Conservation (phyloP, 2,113 vertebrate genomes). For the Chaetura pelagica region DNA sequence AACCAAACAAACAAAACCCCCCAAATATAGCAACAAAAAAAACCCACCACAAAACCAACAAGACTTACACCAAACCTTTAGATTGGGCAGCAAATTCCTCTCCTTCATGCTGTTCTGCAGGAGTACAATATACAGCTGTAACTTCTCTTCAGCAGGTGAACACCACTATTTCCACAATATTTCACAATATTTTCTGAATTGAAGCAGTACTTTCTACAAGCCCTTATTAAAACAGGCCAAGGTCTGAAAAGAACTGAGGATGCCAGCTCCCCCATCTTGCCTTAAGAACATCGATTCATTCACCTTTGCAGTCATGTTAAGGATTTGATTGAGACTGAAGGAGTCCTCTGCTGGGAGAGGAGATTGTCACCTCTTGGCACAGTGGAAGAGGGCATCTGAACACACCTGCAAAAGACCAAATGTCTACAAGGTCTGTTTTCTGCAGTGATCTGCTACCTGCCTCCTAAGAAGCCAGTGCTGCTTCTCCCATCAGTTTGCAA, state of each 20-base stretch:
- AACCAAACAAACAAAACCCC: not conserved
- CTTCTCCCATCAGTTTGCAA: not conserved
- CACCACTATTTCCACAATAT: not conserved
- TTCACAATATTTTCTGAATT: not conserved
- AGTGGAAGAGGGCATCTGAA: not conserved
- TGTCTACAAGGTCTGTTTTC: not conserved
- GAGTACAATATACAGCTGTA: not conserved
- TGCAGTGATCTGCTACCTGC: not conserved
- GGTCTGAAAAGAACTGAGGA: not conserved
- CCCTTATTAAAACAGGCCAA: not conserved
- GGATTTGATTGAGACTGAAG: not conserved
- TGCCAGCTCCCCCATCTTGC: not conserved
- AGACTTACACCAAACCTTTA: not conserved
- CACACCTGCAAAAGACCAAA: not conserved
- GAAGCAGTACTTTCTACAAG: not conserved
- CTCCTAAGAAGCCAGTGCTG: not conserved
- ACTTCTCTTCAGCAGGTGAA: not conserved
- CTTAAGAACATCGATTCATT: not conserved
- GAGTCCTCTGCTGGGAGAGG: not conserved
- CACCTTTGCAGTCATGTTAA: not conserved
- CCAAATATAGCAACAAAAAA: too few relatives aligned
- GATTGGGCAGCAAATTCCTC: not conserved
- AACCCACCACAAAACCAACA: not conserved
- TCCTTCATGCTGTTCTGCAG: not conserved
- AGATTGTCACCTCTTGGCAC: not conserved